Percentiles rank a stretch among this genome's conserved stretches.
These are phyloP conservation scores for Theropithecus gelada DNA, from an alignment of 2,113 vertebrate genomes.

Conservation along the genomic window DNA sequence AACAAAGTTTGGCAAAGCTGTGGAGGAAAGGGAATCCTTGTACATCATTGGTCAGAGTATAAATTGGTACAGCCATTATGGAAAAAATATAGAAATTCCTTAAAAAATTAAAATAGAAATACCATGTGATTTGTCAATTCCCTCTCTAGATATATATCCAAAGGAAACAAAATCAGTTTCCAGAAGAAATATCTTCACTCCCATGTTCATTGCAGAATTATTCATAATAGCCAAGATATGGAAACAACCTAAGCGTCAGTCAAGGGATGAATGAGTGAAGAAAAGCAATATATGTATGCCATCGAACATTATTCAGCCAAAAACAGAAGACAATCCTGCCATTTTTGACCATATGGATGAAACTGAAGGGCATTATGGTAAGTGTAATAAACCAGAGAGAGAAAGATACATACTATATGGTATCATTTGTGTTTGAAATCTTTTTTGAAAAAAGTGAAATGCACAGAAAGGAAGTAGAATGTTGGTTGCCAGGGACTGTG, in stretches of 20 bases:
- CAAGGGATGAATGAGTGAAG: background rate
- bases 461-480: background rate
- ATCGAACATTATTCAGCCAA: background rate
- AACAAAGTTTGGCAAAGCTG: rapidly evolving
- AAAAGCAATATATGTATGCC: background rate
- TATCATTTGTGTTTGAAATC: background rate
- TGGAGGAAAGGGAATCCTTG: background rate
- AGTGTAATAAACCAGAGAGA: background rate
- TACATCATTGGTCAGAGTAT: background rate
- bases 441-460: background rate
- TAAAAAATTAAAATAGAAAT: background rate
- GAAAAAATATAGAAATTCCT: too few relatives aligned
- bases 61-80: background rate
- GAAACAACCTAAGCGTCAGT: background rate
- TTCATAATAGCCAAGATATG: background rate
- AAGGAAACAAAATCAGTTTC: background rate
- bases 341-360: background rate
- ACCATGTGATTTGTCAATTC: background rate
- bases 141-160: background rate
- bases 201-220: background rate
- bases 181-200: background rate
- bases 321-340: background rate
- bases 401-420: background rate
- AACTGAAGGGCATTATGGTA: background rate
- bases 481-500: rapidly evolving